Conservation (phyloP, 1,140 invertebrate genomes). For the Sesamia nonagrioides region DNA sequence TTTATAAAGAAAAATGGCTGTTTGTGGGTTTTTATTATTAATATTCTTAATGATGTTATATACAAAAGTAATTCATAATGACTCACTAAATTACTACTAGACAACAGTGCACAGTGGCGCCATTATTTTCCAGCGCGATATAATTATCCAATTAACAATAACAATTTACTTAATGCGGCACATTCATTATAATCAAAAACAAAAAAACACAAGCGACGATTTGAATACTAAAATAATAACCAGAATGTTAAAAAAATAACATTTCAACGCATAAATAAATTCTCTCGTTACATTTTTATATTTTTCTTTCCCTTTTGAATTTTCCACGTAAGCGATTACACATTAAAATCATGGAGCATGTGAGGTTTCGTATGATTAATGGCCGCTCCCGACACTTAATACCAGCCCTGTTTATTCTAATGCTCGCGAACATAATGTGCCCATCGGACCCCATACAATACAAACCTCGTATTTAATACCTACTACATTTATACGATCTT, state of each 20-base stretch:
- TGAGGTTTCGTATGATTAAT: slow-evolving; percentile 61
- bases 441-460: slow-evolving; percentile 40
- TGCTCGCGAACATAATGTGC: slow-evolving; percentile 42
- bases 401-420: slow-evolving; percentile 59
- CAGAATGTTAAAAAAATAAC: slow-evolving; percentile 5
- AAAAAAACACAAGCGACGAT: slow-evolving; percentile 31
- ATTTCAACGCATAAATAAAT: slow-evolving; percentile 36
- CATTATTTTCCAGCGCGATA: slow-evolving; percentile 15
- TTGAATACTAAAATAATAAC: slow-evolving; percentile 49
- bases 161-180: slow-evolving; percentile 9
- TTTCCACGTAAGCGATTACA: slow-evolving; percentile 58
- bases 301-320: slow-evolving; percentile 51
- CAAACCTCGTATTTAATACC: background rate
- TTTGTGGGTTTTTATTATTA: too few relatives aligned
- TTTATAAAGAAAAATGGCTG: too few relatives aligned
- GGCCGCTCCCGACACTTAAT: slow-evolving; percentile 57
- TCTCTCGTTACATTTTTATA: slow-evolving; percentile 45
- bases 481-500: slow-evolving; percentile 2
- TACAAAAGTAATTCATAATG: slow-evolving; percentile 2
- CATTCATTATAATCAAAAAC: slow-evolving; percentile 41
- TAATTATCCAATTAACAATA: slow-evolving; percentile 26
- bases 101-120: background rate
- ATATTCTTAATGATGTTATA: too few relatives aligned
- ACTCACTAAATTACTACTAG: background rate
- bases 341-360: slow-evolving; percentile 60